These are phyloP conservation scores for Notolabrus celidotus DNA, from an alignment of 2,797 vertebrate genomes.

Conservation along the genomic window DNA sequence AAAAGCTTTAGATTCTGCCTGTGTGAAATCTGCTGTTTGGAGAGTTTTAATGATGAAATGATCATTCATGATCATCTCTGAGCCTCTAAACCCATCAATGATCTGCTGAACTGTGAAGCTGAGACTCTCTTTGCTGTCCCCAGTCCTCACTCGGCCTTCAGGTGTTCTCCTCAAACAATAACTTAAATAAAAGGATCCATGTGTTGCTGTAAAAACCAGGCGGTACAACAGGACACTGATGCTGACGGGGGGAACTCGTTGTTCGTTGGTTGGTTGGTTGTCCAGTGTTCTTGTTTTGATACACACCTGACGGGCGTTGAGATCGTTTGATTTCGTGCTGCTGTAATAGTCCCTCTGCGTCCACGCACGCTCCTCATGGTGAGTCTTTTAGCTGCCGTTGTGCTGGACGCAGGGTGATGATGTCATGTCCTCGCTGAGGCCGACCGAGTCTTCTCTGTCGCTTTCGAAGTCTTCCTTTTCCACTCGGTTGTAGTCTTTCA, in stretches of 20 bases:
- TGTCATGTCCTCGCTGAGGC: slow-evolving; percentile 73
- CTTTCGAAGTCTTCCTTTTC: slow-evolving; percentile 69
- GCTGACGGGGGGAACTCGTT: neutral
- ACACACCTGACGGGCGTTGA: neutral
- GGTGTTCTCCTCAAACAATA: neutral
- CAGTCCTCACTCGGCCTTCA: too few relatives aligned
- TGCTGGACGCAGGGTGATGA: slow-evolving; percentile 84
- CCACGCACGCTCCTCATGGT: slow-evolving; percentile 71
- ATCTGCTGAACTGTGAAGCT: neutral
- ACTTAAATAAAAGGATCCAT: slow-evolving; percentile 1
- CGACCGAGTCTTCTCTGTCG: slow-evolving; percentile 81
- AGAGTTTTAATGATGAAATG: neutral
- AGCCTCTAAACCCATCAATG: neutral
- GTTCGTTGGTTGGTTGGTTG: slow-evolving; percentile 10
- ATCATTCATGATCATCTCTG: neutral
- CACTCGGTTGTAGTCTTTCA: slow-evolving; percentile 80
- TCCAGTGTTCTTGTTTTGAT: slow-evolving; percentile 16
- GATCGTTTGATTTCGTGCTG: neutral
- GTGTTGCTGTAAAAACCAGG: slow-evolving; percentile 1
- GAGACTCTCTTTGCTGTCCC: neutral
- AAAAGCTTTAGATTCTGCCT: neutral
- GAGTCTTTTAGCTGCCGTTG: slow-evolving; percentile 90
- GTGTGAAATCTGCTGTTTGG: neutral
- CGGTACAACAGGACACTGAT: neutral
- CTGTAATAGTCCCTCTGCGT: slow-evolving; percentile 71